phyloP scores from a whole-genome alignment of 2,113 vertebrate species.

The Dinomys branickii region DNA sequence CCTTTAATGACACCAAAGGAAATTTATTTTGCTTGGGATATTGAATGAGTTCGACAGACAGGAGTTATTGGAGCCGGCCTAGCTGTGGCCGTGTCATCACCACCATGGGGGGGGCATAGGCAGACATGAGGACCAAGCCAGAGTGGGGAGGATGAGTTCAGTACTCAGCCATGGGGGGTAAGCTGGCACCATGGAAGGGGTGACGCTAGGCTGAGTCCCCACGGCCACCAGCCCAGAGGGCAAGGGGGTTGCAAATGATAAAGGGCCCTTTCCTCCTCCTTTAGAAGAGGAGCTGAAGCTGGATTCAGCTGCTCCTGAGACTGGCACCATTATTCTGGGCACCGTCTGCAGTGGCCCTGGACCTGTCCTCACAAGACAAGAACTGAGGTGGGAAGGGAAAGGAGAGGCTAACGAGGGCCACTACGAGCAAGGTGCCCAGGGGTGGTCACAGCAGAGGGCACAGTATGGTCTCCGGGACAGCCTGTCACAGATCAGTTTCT shows the following conservation, averaged over 20 bases:
- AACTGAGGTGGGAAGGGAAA: neutral
- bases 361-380: neutral
- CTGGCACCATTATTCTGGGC: fast-evolving
- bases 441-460: neutral
- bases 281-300: no score
- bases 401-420: neutral
- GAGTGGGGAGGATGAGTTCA: neutral
- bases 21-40: neutral
- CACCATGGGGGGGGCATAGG: no score
- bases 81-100: fast-evolving
- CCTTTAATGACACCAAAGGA: neutral
- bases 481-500: neutral
- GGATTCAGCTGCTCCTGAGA: no score
- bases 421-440: neutral
- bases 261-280: no score
- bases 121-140: neutral
- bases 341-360: fast-evolving
- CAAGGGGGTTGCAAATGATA: no score
- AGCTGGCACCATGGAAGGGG: neutral
- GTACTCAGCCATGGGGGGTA: fast-evolving
- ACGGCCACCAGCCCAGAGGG: neutral
- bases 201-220: neutral
- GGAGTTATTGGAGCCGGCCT: neutral
- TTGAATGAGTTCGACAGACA: neutral
- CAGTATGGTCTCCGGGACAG: fast-evolving